Conservation (phyloP, 2,797 vertebrate species). For the Lacerta bilineata region DNA sequence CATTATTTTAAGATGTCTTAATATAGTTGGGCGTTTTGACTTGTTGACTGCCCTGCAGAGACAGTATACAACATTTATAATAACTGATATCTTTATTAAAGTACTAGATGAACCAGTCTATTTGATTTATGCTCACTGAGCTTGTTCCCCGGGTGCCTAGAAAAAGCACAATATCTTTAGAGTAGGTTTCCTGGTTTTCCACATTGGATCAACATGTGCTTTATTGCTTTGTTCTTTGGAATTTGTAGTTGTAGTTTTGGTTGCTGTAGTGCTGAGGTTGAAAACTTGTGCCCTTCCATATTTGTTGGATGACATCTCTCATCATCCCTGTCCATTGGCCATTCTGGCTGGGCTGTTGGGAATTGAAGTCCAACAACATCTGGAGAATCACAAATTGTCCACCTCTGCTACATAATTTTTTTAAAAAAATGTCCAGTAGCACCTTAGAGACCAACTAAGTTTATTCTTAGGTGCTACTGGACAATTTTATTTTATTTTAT, state of each 20-base stretch:
- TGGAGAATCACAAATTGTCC: no score
- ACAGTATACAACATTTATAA: not conserved
- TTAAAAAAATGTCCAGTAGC: no score
- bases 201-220: not conserved
- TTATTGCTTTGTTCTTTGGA: not conserved
- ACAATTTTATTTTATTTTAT: no score
- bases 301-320: no score
- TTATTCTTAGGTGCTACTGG: no score
- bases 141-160: not conserved
- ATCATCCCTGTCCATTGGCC: no score
- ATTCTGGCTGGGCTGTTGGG: no score
- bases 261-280: not conserved
- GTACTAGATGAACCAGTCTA: not conserved
- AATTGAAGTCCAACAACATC: no score
- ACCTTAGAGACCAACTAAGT: no score
- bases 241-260: conserved; percentile 3
- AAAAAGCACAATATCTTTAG: not conserved
- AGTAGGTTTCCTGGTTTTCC: not conserved
- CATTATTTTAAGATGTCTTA: not conserved
- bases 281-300: no score
- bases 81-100: not conserved
- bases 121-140: not conserved
- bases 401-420: no score
- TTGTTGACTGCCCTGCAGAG: not conserved
- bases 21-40: not conserved